Evolutionary conservation across 2,888 invertebrate species (phyloP), one percentile per base, ranked within the genome.

Genomic region (Stegana nigrithorax): DNA sequence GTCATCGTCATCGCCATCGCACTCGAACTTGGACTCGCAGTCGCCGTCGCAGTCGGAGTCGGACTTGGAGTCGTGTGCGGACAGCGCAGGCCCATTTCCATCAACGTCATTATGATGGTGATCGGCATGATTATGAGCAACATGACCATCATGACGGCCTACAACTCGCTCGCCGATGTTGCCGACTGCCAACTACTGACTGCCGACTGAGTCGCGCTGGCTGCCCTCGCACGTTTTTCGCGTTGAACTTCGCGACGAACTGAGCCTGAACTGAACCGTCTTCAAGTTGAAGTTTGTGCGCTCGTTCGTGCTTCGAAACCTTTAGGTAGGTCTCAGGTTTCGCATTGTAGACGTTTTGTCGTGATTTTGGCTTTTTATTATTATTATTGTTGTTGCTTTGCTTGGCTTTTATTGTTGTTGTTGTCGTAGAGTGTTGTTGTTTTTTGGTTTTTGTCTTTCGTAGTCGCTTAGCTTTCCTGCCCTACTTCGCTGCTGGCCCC

Each of bases 221-320:
- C 53, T 76, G 79, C 75, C 75, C 79, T 79, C 77, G 79, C 76
- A 76, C 76, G 80, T 79, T 76, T 77, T 79, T 73, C 80, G 66
- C 78, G 71, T 76, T 76, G 76, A 76, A 79, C 76, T 75, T 77
- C 79, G 73, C 79, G 73, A 69, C 77, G 77, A 76, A 79, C 39
- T n/a, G n/a, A n/a, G n/a, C n/a, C n/a, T n/a, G n/a, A n/a, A n/a
- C n/a, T n/a, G n/a, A n/a, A n/a, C n/a, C n/a, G n/a, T n/a, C n/a
- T n/a, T n/a, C 25, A 29, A 32, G 59, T 27, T 58, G 65, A 44
- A 63, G 61, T 50, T 62, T 64, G 62, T 44, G 64, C 55, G 29
- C 39, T 44, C 17, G 44, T 58, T 36, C 23, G 58, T 70, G 65
- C 67, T 67, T 71, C 64, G 64, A 74, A 79, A 76, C 68, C 70